Conservation (phyloP, 2,888 invertebrate species). For the Temnothorax ravouxi region DNA sequence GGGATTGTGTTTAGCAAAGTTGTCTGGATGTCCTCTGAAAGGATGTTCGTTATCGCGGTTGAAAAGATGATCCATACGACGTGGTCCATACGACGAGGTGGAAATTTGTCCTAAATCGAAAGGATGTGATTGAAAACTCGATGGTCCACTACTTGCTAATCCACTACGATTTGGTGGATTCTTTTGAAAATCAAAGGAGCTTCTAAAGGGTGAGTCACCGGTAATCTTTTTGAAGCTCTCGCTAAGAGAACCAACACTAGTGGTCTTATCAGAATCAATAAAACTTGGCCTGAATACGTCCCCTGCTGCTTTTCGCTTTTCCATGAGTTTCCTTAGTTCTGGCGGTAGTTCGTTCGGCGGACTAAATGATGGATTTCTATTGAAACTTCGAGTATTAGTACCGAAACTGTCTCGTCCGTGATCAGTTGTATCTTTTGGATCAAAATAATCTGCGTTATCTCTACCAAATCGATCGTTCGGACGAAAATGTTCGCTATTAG, state of each 20-base stretch:
- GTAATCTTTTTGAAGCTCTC: slow-evolving; percentile 84
- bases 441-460: slow-evolving; percentile 70
- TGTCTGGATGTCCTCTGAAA: slow-evolving; percentile 11
- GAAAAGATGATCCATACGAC: slow-evolving; percentile 7
- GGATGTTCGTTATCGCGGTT: slow-evolving; percentile 5
- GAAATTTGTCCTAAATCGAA: slow-evolving; percentile 11
- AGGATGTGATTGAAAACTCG: slow-evolving; percentile 23
- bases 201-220: slow-evolving; percentile 79
- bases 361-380: slow-evolving; percentile 74
- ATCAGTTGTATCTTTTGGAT: slow-evolving; percentile 66
- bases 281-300: slow-evolving; percentile 84
- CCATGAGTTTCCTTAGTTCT: slow-evolving; percentile 84
- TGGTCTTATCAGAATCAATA: slow-evolving; percentile 76
- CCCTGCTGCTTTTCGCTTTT: slow-evolving; percentile 82
- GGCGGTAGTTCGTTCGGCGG: slow-evolving; percentile 78
- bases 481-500: slow-evolving; percentile 68
- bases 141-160: slow-evolving; percentile 53
- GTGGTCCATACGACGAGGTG: background rate
- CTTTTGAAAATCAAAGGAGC: slow-evolving; percentile 50
- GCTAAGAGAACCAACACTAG: slow-evolving; percentile 80
- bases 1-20: slow-evolving; percentile 10
- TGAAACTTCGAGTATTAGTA: slow-evolving; percentile 67
- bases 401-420: slow-evolving; percentile 73
- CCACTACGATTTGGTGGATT: slow-evolving; percentile 41
- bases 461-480: slow-evolving; percentile 70